Evolutionary conservation across 2,113 vertebrate species (phyloP).

Genomic region (Stegostoma tigrinum): DNA sequence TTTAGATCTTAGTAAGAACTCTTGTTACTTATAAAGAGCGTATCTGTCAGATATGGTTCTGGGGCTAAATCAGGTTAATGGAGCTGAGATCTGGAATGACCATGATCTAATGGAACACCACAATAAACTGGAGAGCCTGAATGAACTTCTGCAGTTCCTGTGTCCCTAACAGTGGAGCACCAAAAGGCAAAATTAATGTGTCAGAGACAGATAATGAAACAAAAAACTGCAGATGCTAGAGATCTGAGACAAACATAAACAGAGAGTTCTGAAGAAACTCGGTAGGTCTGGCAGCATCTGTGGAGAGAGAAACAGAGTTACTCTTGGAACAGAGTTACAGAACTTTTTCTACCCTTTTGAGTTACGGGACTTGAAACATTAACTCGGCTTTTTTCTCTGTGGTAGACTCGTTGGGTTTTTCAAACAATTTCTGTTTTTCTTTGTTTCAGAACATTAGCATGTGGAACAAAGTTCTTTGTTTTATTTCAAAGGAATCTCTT

Average conservation of each 20-base stretch:
- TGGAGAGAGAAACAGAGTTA: background rate
- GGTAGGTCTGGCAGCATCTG: background rate
- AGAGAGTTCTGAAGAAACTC: background rate
- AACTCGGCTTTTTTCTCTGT: too few relatives aligned
- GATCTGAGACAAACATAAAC: background rate
- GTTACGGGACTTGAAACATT: too few relatives aligned
- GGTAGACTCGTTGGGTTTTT: too few relatives aligned
- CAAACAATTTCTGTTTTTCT: background rate
- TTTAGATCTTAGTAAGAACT: background rate
- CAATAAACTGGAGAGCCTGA: background rate
- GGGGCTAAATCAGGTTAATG: background rate
- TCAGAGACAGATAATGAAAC: background rate
- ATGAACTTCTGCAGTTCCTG: background rate
- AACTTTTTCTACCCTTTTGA: too few relatives aligned
- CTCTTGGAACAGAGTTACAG: background rate
- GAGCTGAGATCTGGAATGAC: background rate
- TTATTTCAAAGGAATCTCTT: background rate
- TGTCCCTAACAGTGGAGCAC: background rate
- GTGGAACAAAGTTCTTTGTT: too few relatives aligned
- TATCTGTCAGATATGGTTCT: background rate
- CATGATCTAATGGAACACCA: background rate
- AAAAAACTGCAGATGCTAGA: too few relatives aligned
- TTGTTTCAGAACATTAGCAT: too few relatives aligned
- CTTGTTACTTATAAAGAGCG: background rate
- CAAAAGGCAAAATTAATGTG: background rate